These are phyloP conservation scores for Hemitrygon akajei DNA, from an alignment of 2,797 vertebrate species.

Conservation along the genomic window DNA sequence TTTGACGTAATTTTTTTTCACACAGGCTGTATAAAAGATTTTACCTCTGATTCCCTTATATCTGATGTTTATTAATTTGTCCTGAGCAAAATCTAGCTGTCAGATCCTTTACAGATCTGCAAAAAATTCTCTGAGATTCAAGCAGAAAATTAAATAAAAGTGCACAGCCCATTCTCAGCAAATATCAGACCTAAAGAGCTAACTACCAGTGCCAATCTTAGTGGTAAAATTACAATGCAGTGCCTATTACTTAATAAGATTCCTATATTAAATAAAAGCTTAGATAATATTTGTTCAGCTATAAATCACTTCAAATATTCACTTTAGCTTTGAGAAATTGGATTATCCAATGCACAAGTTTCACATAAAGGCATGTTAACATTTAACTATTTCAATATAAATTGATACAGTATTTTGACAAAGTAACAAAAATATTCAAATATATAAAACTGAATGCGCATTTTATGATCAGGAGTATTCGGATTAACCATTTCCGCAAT, in stretches of 20 bases:
- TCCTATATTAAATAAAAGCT: neutral
- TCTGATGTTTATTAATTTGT: neutral
- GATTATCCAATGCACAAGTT: neutral
- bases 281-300: neutral
- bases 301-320: neutral
- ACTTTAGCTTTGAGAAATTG: neutral
- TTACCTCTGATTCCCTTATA: slow-evolving; percentile 12
- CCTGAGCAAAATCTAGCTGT: neutral
- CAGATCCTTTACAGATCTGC: neutral
- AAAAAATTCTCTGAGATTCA: neutral
- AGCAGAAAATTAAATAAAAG: slow-evolving; percentile 3
- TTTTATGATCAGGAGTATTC: neutral
- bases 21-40: neutral
- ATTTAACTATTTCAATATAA: neutral
- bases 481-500: neutral
- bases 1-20: neutral
- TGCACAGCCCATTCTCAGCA: neutral
- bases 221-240: neutral
- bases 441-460: neutral
- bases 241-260: neutral
- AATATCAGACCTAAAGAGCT: neutral
- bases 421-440: neutral
- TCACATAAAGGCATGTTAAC: neutral
- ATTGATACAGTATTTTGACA: neutral
- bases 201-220: neutral